Evolutionary conservation across 1,140 invertebrate species (phyloP).

Genomic region (Eurosta solidaginis): DNA sequence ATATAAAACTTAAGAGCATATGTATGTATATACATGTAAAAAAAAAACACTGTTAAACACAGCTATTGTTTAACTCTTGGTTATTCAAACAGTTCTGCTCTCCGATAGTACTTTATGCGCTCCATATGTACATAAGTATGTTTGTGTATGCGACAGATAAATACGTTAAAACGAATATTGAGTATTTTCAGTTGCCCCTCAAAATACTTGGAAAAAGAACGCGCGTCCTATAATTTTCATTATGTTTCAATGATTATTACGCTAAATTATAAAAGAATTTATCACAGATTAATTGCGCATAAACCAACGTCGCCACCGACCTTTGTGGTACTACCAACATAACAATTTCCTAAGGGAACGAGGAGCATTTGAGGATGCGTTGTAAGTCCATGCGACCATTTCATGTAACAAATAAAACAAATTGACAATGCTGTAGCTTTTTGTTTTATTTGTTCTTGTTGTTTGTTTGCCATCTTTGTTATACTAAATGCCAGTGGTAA

Average conservation of each 20-base stretch:
- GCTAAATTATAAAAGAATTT: slow-evolving; percentile 59
- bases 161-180: too few relatives aligned
- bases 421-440: not conserved
- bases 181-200: too few relatives aligned
- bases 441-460: not conserved
- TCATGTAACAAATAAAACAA: not conserved
- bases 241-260: slow-evolving; percentile 34
- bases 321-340: not conserved
- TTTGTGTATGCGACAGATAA: too few relatives aligned
- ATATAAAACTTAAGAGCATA: too few relatives aligned
- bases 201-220: too few relatives aligned
- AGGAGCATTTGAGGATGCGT: not conserved
- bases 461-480: not conserved
- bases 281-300: slow-evolving; percentile 59
- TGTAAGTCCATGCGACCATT: not conserved
- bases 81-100: too few relatives aligned
- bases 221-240: slow-evolving; percentile 19
- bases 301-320: slow-evolving; percentile 38
- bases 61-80: too few relatives aligned
- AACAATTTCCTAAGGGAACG: not conserved
- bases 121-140: too few relatives aligned
- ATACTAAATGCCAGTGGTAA: not conserved
- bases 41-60: too few relatives aligned
- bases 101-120: too few relatives aligned
- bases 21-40: too few relatives aligned